Conservation (phyloP, 2,888 invertebrate species). For the Papilio gigon region DNA sequence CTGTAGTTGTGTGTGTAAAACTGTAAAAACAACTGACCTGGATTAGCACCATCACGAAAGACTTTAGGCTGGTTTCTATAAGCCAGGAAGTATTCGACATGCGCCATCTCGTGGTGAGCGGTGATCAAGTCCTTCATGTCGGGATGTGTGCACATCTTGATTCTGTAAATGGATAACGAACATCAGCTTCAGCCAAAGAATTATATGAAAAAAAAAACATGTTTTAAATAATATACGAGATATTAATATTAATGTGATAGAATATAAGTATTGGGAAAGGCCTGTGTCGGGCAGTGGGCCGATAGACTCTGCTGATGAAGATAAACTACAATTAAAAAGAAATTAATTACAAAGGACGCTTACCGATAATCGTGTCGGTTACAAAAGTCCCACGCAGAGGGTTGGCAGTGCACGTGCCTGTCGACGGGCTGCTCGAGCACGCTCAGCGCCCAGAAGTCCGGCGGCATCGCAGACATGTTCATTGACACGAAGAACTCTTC, state of each 20-base stretch:
- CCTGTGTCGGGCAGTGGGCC: too few species aligned
- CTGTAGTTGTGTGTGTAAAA: too few species aligned
- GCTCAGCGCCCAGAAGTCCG: slow-evolving; percentile 94
- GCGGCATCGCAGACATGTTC: slow-evolving; percentile 92
- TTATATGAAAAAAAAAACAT: not conserved
- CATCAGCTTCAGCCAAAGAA: too few species aligned
- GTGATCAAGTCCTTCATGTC: slow-evolving; percentile 93
- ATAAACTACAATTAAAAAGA: too few species aligned
- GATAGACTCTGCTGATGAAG: too few species aligned
- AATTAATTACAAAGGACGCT: too few species aligned
- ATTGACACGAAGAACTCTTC: slow-evolving; percentile 96
- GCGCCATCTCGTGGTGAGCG: slow-evolving; percentile 96
- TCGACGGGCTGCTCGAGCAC: slow-evolving; percentile 91
- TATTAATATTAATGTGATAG: too few species aligned
- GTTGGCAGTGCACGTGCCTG: slow-evolving; percentile 91
- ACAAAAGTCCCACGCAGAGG: slow-evolving; percentile 97
- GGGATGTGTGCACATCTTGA: slow-evolving; percentile 93
- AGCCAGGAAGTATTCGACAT: slow-evolving; percentile 93
- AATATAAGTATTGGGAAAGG: too few species aligned
- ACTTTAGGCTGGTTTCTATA: slow-evolving; percentile 92
- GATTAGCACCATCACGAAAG: slow-evolving; percentile 95
- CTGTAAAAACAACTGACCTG: too few species aligned
- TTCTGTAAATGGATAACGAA: slow-evolving; percentile 79
- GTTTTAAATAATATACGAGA: too few species aligned
- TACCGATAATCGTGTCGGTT: slow-evolving; percentile 93